Percentiles rank a stretch among this genome's conserved stretches.
phyloP scores from a whole-genome alignment of 2,888 invertebrate species.

The Heteromyza rotundicornis region DNA sequence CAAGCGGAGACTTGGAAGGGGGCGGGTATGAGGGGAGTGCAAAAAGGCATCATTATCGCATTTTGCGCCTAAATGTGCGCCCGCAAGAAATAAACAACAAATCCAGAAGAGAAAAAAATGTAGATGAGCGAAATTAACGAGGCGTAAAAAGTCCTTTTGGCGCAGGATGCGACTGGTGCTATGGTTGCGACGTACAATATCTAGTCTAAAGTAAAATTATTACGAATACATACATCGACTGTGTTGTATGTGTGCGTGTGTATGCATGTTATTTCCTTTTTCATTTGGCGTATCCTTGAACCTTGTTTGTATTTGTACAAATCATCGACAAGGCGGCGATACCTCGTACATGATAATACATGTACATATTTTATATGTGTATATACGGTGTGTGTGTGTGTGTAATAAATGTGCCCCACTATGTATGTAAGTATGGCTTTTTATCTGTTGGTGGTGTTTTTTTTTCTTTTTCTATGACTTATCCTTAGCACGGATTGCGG shows the following conservation, averaged over 20 bases:
- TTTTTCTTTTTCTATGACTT: too few species aligned
- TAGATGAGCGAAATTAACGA: slow-evolving; percentile 47
- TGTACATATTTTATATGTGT: slow-evolving; percentile 15
- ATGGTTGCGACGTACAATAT: not conserved
- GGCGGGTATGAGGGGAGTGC: not conserved
- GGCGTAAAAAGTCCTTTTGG: slow-evolving; percentile 48
- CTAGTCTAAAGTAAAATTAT: not conserved
- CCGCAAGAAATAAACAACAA: slow-evolving; percentile 6
- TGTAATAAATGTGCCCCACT: not conserved
- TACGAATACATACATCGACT: not conserved
- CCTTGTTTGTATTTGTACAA: slow-evolving; percentile 11
- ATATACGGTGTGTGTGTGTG: slow-evolving; percentile 5
- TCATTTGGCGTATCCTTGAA: slow-evolving; percentile 4
- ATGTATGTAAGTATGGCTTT: not conserved
- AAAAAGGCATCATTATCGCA: slow-evolving; percentile 5
- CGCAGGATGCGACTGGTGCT: slow-evolving; percentile 4
- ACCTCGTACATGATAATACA: slow-evolving; percentile 1
- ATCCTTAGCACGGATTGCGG: too few species aligned
- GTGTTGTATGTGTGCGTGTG: not conserved
- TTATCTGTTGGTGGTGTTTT: too few species aligned
- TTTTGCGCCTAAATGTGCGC: not conserved
- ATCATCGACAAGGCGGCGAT: slow-evolving; percentile 13
- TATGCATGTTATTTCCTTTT: not conserved
- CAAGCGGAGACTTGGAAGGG: not conserved
- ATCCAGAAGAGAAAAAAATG: not conserved